Evolutionary conservation across 2,113 vertebrate genomes (phyloP).

Genomic region (Petroica traversi): DNA sequence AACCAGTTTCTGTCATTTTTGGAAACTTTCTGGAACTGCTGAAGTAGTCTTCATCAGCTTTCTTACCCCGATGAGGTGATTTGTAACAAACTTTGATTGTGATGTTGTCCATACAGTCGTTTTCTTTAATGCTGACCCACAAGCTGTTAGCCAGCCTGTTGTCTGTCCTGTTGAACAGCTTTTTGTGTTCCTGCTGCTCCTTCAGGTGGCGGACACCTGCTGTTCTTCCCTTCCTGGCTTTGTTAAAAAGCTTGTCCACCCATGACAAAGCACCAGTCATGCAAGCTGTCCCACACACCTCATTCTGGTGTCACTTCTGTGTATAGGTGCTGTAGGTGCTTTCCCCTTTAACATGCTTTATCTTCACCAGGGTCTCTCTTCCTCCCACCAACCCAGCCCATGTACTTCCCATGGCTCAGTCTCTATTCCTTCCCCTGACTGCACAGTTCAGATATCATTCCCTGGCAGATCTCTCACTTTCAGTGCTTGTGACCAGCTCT

Average conservation of each 20-base stretch:
- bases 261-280: neutral
- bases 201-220: neutral
- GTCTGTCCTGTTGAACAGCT: neutral
- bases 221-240: neutral
- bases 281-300: neutral
- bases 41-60: neutral
- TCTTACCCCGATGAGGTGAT: rapidly evolving
- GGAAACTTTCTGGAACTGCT: neutral
- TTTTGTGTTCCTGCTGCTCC: neutral
- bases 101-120: neutral
- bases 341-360: neutral
- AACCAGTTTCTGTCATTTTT: neutral
- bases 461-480: neutral
- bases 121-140: neutral
- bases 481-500: neutral
- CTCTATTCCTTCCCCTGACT: neutral
- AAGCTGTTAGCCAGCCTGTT: neutral
- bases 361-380: neutral
- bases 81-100: neutral
- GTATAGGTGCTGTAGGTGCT: neutral
- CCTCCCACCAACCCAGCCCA: neutral
- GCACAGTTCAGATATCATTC: neutral
- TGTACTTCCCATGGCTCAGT: neutral
- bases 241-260: neutral
- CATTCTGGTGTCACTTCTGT: neutral